Base-by-base conservation (phyloP, 2,113 vertebrate species). In the Tachuris rubrigastra region DNA sequence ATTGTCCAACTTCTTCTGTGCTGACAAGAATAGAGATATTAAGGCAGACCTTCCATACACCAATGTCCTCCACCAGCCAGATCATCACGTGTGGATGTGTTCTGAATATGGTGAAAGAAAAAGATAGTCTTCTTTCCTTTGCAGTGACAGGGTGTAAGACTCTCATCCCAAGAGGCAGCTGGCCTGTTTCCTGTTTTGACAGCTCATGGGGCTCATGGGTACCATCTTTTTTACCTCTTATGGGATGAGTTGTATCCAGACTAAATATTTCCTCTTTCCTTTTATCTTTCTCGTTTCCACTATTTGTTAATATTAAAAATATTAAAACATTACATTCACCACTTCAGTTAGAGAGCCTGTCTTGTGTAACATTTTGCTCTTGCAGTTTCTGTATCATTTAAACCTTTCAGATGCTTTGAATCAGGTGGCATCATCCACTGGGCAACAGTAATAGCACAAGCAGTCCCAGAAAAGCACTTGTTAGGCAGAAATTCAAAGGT, bases 341-440 rank as follows among this genome's bases (percentile, higher is more conserved):
- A 35, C 13, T 96, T 73, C 24, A 59, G 3, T 85, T 63, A 72
- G 77, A 85, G 14, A 78, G 41, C 21, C 24, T 75, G n/a, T 73
- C 62, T 58, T 12, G 1, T 14, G 66, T 83, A 68, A 21, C 19
- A 68, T 72, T 87, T 78, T 77, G 15, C 37, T 89, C 11, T 84
- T 65, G 24, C 35, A 78, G 9, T 53, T 92, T 33, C 66, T 85
- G 24, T 30, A 50, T 27, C 52, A 68, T 89, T 74, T 35, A 92
- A 92, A 89, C 50, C 18, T 92, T 81, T 68, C 79, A 80, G 27
- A 35, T 2, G 18, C 42, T 87, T 72, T 85, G 49, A 81, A 75
- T 82, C 47, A 81, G 73, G 52, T 80, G 41, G 27, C 65, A 84
- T 66, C 76, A 71, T 56, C 49, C 27, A 30, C 50, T 59, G 56